Base-by-base conservation (phyloP, 35 echinoderm and acorn worm species). In the Amphiura filiformis region DNA sequence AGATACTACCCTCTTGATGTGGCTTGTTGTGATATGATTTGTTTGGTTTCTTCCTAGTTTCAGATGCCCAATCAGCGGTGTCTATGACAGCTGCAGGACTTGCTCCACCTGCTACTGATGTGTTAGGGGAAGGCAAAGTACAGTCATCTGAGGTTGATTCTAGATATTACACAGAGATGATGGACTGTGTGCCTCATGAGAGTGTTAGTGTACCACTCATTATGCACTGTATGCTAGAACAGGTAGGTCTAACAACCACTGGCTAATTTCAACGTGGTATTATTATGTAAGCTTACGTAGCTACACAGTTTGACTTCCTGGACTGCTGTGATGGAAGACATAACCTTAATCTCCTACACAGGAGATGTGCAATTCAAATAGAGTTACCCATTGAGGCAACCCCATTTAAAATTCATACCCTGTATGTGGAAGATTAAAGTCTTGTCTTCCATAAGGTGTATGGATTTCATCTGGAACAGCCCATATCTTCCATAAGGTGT, bases 221-320 rank as follows among this genome's bases (percentile, higher is more conserved):
- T 42, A 91, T 97, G 89, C 92, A 97, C 75, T 97, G 95, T 52
- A 97, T 97, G 95, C 84, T 97, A 18, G 95, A 97, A 89, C 95
- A 97, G 95, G 95, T 97, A 70, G 30, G 84, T 88, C 42, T 26
- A 15, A 87, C 37, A 22, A 33, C 76, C 61, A 70, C 61, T 11
- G 44, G 20, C 44, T n/a, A n/a, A n/a, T n/a, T n/a, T n/a, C n/a
- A n/a, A n/a, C n/a, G n/a, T n/a, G n/a, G n/a, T n/a, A n/a, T n/a
- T n/a, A n/a, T 23, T n/a, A n/a, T n/a, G n/a, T n/a, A n/a, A n/a
- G n/a, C n/a, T n/a, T 2, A 2, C 3, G 70, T 76, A 1, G 20
- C 70, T 76, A 7, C 9, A 1, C 3, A 76, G 70, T 76, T n/a
- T n/a, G n/a, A n/a, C n/a, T n/a, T 36, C 32, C 5, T 81, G 76